Evolutionary conservation across 2,888 invertebrate species (phyloP), one percentile per base, ranked within the genome.

Genomic region (Dryomyza anilis): DNA sequence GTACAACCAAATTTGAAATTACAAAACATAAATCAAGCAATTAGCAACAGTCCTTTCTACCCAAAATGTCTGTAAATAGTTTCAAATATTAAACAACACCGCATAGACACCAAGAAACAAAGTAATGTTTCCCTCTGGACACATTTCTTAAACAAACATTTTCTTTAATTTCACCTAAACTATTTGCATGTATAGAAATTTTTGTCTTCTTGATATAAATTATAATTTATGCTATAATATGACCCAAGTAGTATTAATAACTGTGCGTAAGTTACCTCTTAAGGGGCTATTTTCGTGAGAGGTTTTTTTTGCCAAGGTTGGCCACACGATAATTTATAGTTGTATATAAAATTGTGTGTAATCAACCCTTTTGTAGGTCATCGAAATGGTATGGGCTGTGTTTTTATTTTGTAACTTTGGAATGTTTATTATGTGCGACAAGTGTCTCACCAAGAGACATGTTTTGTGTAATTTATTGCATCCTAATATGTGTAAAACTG

Each of bases 91-190:
- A n/a, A n/a, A n/a, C n/a, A n/a, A n/a, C n/a, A n/a, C n/a, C n/a
- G n/a, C n/a, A n/a, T n/a, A n/a, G n/a, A n/a, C n/a, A n/a, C n/a
- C n/a, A n/a, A n/a, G 12, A 48, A 16, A 12, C 16, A 19, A 16
- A 3, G 12, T 55, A 21, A 55, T 55, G 55, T 19, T 10, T 55
- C 55, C 55, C 55, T 21, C 29, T 14, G 55, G 55, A 55, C 30
- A 55, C 55, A 55, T 55, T 55, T 55, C 55, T 55, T 55, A 25
- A 55, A 33, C 23, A 30, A 55, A 55, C 55, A 55, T 53, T 53
- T 30, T 53, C 53, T 21, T 30, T 53, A 53, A 30, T 55, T 55
- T 55, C 55, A 33, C 33, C 55, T 55, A 55, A 55, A 55, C 30
- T 55, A 55, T 55, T 55, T 33, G 30, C n/a, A 43, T 43, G 43